These are phyloP conservation scores for Phrynocephalus versicolor DNA, from an alignment of 2,113 vertebrate species.

Conservation along the genomic window DNA sequence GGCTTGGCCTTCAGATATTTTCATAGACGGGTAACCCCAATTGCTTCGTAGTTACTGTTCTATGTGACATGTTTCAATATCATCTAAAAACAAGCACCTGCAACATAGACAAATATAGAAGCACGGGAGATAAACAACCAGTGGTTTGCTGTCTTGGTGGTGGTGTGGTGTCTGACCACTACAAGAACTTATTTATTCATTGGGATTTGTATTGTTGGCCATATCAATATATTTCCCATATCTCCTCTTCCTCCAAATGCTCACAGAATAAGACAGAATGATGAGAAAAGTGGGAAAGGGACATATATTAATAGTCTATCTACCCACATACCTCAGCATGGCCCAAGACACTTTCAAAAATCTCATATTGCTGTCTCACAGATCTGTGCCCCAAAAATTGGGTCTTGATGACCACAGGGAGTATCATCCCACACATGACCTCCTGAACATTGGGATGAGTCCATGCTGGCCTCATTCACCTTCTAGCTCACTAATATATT, in stretches of 20 bases:
- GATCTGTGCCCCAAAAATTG: no score
- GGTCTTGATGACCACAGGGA: no score
- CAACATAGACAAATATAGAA: conserved; percentile 24
- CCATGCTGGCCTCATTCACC: no score
- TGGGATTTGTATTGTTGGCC: background rate
- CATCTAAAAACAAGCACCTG: conserved; percentile 46
- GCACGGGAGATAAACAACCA: conserved; percentile 2
- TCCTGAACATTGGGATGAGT: no score
- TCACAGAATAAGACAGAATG: background rate
- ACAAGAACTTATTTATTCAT: background rate
- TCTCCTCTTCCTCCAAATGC: no score
- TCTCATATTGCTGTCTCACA: no score
- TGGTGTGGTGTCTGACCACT: no score
- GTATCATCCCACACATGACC: no score
- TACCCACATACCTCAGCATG: background rate
- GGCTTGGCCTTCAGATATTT: conserved; percentile 63
- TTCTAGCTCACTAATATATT: no score
- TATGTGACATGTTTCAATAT: conserved; percentile 56
- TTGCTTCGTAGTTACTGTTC: conserved; percentile 62
- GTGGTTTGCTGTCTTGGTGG: background rate
- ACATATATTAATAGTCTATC: background rate
- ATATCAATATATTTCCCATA: background rate
- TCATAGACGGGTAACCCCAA: conserved; percentile 62
- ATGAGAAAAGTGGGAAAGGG: no score
- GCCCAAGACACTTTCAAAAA: no score